Base-by-base conservation (phyloP, 2,797 vertebrate genomes). In the Cichlasoma orientale region DNA sequence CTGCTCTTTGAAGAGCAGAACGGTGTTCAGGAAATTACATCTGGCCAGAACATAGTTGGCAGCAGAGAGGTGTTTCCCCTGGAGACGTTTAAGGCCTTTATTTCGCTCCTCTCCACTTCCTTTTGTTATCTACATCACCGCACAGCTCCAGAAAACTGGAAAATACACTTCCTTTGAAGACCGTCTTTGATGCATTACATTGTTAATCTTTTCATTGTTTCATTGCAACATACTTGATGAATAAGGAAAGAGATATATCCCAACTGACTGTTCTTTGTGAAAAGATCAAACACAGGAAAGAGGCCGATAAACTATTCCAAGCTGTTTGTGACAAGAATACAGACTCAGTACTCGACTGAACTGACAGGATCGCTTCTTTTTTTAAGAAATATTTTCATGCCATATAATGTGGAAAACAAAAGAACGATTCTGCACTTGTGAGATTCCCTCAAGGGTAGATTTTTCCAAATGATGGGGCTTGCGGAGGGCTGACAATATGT, bases 181-280 rank as follows among this genome's bases (percentile, higher is more conserved):
- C 57, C 23, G 52, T 85, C 91, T 91, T 92, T 89, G 90, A 92
- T 88, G 88, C 89, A 75, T 73, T 80, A 79, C 81, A 86, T 86
- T 90, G 90, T 89, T 91, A 92, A 91, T 90, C 83, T 89, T 83
- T 88, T 84, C 86, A 84, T 89, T 79, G 84, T 92, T 92, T 92
- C 91, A 76, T 83, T 83, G 86, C 82, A 83, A 89, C 83, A 86
- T 86, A 80, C 80, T 77, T 77, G 88, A 88, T 92, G 90, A 92
- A 92, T 91, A 88, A 90, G 68, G 72, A 86, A 90, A 52, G 80
- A 80, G 61, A 74, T 61, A 38, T 55, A 72, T 86, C 89, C 86
- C 89, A 66, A 72, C 70, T 84, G 89, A 86, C 83, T 84, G 70
- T 72, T 84, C 88, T 90, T 82, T 88, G 82, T 76, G 57, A 73